Conservation (phyloP, 2,888 invertebrate genomes). For the Gastrophysa polygoni region DNA sequence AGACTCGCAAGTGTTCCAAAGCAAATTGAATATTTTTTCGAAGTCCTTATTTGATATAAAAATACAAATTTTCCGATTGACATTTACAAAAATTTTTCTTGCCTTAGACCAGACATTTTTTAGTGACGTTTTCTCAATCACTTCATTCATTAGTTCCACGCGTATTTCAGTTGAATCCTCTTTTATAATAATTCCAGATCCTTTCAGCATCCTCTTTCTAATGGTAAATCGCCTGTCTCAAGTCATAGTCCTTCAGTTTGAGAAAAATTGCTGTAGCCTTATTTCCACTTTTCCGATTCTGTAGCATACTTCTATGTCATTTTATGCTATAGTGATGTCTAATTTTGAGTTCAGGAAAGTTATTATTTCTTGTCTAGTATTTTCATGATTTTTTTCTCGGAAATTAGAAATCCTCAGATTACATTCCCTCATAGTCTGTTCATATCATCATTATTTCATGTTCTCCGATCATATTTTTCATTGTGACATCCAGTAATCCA, state of each 20-base stretch:
- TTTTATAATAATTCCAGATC: constrained; percentile 13
- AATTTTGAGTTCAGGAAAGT: not conserved
- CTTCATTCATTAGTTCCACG: not conserved
- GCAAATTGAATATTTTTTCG: not conserved
- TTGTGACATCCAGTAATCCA: not conserved
- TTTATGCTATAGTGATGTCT: not conserved
- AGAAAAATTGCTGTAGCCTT: not conserved
- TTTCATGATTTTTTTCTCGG: not conserved
- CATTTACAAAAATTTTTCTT: constrained; percentile 12
- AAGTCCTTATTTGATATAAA: not conserved
- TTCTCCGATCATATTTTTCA: not conserved
- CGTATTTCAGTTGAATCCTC: constrained; percentile 18
- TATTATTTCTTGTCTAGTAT: not conserved
- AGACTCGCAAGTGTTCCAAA: too few species aligned
- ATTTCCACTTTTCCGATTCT: not conserved
- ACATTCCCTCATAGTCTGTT: not conserved
- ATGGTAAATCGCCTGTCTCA: constrained; percentile 1
- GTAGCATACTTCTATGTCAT: not conserved
- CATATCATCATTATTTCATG: not conserved
- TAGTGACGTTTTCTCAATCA: constrained; percentile 1
- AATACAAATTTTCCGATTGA: not conserved
- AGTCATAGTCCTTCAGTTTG: not conserved
- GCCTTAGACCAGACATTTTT: constrained; percentile 15
- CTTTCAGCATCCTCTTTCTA: constrained; percentile 19
- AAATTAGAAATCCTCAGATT: constrained; percentile 8